Percentiles rank a stretch among this genome's conserved stretches.
phyloP scores from a whole-genome alignment of 2,113 vertebrate species.

The Oryzias celebensis region DNA sequence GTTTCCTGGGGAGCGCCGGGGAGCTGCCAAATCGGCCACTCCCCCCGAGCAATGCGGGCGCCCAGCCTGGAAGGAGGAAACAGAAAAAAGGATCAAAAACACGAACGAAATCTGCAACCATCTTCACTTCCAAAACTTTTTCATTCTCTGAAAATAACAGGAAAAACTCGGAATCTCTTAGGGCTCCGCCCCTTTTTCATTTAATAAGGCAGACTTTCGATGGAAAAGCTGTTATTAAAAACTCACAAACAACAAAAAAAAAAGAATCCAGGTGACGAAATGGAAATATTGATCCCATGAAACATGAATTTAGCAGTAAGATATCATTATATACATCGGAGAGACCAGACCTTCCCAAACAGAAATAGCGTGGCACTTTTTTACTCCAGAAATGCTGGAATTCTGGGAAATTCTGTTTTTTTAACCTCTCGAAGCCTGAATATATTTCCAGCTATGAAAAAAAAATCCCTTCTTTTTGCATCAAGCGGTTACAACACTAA shows the following conservation, averaged over 20 bases:
- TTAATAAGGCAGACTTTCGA: too few species aligned
- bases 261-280: not conserved
- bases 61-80: constrained; percentile 79
- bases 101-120: not conserved
- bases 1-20: constrained; percentile 93
- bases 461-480: too few species aligned
- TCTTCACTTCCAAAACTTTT: constrained; percentile 1
- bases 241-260: constrained; percentile 14
- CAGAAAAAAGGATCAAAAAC: constrained; percentile 30
- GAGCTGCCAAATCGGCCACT: constrained; percentile 80
- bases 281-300: constrained; percentile 3
- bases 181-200: too few species aligned
- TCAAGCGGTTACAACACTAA: too few species aligned
- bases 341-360: too few species aligned
- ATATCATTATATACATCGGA: too few species aligned
- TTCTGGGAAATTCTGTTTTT: too few species aligned
- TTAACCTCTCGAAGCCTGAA: too few species aligned
- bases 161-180: not conserved
- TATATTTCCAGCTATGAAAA: too few species aligned
- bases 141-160: constrained; percentile 1
- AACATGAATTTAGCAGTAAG: not conserved
- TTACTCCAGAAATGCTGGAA: too few species aligned
- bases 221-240: constrained; percentile 16
- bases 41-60: constrained; percentile 67
- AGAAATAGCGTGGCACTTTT: too few species aligned